Percentiles rank a stretch among this genome's conserved stretches.
Conservation (phyloP, 2,113 vertebrate genomes). For the Gymnorhina tibicen region DNA sequence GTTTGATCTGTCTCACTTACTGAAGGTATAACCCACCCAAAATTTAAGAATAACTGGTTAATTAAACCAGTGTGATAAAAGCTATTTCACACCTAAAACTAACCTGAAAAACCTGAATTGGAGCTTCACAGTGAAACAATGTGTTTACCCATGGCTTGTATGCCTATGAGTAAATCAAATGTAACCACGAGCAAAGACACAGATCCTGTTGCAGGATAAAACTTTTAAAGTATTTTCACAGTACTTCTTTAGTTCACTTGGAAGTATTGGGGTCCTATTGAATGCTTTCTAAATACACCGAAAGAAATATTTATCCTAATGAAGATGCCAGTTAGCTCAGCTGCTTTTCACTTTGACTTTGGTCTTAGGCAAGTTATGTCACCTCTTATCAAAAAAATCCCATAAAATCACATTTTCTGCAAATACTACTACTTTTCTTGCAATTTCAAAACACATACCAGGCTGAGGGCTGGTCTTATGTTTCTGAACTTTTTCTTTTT, state of each 20-base stretch:
- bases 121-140: background rate
- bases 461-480: slow-evolving; percentile 88
- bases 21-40: background rate
- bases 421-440: background rate
- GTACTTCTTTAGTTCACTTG: background rate
- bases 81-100: background rate
- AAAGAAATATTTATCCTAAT: background rate
- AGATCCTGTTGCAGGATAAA: background rate
- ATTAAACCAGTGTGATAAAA: slow-evolving; percentile 15
- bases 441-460: slow-evolving; percentile 78
- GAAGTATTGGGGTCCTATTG: background rate
- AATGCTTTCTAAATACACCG: background rate
- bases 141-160: background rate
- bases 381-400: background rate
- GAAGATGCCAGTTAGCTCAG: background rate
- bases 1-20: background rate
- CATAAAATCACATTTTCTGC: background rate
- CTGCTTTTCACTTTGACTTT: background rate
- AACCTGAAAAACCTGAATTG: background rate
- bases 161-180: background rate
- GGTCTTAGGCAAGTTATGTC: background rate
- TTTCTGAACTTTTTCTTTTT: slow-evolving; percentile 92
- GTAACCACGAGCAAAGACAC: background rate
- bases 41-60: slow-evolving; percentile 9
- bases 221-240: background rate